Percentiles rank a stretch among this genome's conserved stretches.
Evolutionary conservation across 2,888 invertebrate species (phyloP).

Genomic region (Teinopalpus imperialis): DNA sequence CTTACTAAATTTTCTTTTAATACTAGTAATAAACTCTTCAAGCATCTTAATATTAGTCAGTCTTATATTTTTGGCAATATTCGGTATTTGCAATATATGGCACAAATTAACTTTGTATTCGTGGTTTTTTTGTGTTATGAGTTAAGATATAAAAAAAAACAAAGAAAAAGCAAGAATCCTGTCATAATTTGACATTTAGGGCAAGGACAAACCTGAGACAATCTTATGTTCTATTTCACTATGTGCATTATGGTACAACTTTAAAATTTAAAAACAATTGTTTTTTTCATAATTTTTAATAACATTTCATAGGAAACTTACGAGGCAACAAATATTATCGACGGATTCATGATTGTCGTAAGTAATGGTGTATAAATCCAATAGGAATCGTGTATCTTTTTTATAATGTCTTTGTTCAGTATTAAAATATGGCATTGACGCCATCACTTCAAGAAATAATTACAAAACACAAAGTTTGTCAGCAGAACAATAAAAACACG

Average conservation of each 20-base stretch:
- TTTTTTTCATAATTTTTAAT: too few relatives aligned
- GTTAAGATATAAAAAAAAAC: constrained; percentile 44
- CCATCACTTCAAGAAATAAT: constrained; percentile 48
- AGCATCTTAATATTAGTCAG: constrained; percentile 76
- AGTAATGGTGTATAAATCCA: constrained; percentile 92
- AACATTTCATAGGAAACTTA: constrained; percentile 61
- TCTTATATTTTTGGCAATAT: constrained; percentile 65
- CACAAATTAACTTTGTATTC: constrained; percentile 37
- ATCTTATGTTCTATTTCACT: constrained; percentile 50
- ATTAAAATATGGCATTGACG: constrained; percentile 79
- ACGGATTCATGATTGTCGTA: constrained; percentile 91
- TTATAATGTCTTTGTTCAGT: constrained; percentile 89
- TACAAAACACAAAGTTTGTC: constrained; percentile 27
- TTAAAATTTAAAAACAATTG: constrained; percentile 7
- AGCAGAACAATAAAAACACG: constrained; percentile 29
- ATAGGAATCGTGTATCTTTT: constrained; percentile 91
- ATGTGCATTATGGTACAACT: constrained; percentile 37
- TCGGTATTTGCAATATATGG: constrained; percentile 41
- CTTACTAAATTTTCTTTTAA: constrained; percentile 69
- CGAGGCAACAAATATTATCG: constrained; percentile 86
- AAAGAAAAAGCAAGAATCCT: constrained; percentile 50
- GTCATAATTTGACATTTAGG: constrained; percentile 72
- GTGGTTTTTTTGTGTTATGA: constrained; percentile 18
- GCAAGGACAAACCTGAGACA: constrained; percentile 55
- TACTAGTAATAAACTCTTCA: constrained; percentile 65